Evolutionary conservation across 2,888 invertebrate species (phyloP).

Genomic region (Dicranocentrus wangi): DNA sequence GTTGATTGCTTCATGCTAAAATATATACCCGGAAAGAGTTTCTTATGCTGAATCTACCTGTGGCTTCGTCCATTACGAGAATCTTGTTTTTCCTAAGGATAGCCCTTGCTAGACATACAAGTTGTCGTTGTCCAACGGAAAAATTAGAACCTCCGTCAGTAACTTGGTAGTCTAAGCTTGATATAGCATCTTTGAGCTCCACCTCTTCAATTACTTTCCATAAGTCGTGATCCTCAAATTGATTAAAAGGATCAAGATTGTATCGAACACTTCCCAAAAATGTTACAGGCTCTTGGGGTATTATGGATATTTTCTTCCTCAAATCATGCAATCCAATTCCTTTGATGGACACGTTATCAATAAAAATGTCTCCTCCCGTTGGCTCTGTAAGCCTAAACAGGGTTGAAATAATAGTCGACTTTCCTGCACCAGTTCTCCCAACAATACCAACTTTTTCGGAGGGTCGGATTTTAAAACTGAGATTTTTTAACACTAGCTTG

Average conservation of each 20-base stretch:
- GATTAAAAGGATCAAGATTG: constrained; percentile 92
- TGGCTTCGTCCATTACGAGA: constrained; percentile 92
- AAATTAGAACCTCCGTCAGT: constrained; percentile 68
- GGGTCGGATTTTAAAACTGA: constrained; percentile 79
- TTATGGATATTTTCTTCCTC: constrained; percentile 88
- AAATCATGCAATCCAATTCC: constrained; percentile 80
- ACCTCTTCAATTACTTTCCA: constrained; percentile 88
- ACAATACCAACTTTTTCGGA: constrained; percentile 81
- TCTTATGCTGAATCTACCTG: too few species aligned
- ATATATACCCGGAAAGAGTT: too few species aligned
- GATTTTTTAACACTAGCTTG: constrained; percentile 77
- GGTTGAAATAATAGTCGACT: constrained; percentile 85
- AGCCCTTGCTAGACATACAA: constrained; percentile 76
- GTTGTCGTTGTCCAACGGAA: constrained; percentile 67
- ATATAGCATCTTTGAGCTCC: constrained; percentile 74
- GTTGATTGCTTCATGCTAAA: too few species aligned
- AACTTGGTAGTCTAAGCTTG: constrained; percentile 63
- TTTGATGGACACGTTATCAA: constrained; percentile 79
- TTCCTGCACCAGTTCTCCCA: constrained; percentile 81
- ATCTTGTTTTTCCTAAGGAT: constrained; percentile 88
- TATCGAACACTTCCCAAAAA: constrained; percentile 89
- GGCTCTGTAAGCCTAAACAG: constrained; percentile 87
- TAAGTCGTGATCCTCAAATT: constrained; percentile 84
- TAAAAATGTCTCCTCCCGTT: constrained; percentile 85
- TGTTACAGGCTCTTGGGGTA: constrained; percentile 92